Percentiles rank a stretch among this genome's conserved stretches.
Conservation (phyloP, 2,113 vertebrate species). For the Cnemophilus loriae region DNA sequence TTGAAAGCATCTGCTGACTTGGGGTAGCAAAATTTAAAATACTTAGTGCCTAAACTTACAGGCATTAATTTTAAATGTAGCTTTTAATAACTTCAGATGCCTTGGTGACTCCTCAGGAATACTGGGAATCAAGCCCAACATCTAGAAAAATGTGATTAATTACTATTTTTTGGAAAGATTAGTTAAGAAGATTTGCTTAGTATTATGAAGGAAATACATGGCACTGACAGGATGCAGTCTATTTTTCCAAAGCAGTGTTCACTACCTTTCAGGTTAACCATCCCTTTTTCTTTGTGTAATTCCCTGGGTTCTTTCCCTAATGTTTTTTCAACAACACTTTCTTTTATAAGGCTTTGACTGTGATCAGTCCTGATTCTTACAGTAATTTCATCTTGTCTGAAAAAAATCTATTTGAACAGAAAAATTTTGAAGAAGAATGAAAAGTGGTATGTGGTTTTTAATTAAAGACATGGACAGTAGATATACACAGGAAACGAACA, state of each 20-base stretch:
- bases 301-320: not conserved
- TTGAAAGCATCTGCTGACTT: not conserved
- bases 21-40: not conserved
- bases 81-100: not conserved
- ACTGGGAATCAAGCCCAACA: not conserved
- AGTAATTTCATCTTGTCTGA: not conserved
- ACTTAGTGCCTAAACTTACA: not conserved
- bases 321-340: not conserved
- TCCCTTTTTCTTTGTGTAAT: not conserved
- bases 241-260: not conserved
- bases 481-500: not conserved
- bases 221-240: not conserved
- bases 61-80: not conserved
- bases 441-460: not conserved
- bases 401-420: not conserved
- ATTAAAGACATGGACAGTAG: not conserved
- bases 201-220: not conserved
- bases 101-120: not conserved
- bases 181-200: not conserved
- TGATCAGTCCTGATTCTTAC: not conserved
- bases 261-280: not conserved
- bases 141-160: not conserved
- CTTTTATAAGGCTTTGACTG: not conserved
- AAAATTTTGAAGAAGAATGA: not conserved
- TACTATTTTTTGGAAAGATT: not conserved